phyloP scores from a whole-genome alignment of 2,113 vertebrate species.

The Anolis sagrei region DNA sequence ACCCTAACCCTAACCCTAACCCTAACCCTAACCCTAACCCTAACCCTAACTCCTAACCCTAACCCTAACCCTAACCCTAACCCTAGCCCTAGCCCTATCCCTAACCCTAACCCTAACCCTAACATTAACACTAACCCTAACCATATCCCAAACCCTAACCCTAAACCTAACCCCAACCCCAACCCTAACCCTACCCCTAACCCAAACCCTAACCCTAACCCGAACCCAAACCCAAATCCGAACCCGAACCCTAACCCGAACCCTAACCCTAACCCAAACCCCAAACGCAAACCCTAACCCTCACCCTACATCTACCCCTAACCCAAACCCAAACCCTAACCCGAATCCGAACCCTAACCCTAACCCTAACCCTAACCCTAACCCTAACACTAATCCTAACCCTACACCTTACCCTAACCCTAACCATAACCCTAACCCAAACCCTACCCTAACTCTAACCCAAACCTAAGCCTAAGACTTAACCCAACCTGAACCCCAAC shows the following conservation, averaged over 20 bases:
- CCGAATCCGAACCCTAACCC: not conserved
- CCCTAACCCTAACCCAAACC: slow-evolving; percentile 31
- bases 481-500: too few relatives aligned
- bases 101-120: too few relatives aligned
- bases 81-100: too few relatives aligned
- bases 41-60: slow-evolving; percentile 25
- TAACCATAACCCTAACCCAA: too few relatives aligned
- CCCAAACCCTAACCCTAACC: slow-evolving; percentile 21
- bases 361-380: not conserved
- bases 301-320: slow-evolving; percentile 39
- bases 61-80: slow-evolving; percentile 9
- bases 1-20: slow-evolving; percentile 38
- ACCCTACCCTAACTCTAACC: too few relatives aligned
- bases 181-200: slow-evolving; percentile 20
- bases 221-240: slow-evolving; percentile 29
- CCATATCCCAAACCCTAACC: too few relatives aligned
- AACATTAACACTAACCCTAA: too few relatives aligned
- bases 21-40: slow-evolving; percentile 29
- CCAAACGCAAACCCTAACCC: slow-evolving; percentile 40
- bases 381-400: too few relatives aligned
- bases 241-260: slow-evolving; percentile 25
- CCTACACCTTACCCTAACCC: too few relatives aligned
- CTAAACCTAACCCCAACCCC: too few relatives aligned
- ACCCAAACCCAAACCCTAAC: slow-evolving; percentile 36
- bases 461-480: too few relatives aligned